Conservation (phyloP, 2,797 vertebrate species). For the Galaxias olidus region DNA sequence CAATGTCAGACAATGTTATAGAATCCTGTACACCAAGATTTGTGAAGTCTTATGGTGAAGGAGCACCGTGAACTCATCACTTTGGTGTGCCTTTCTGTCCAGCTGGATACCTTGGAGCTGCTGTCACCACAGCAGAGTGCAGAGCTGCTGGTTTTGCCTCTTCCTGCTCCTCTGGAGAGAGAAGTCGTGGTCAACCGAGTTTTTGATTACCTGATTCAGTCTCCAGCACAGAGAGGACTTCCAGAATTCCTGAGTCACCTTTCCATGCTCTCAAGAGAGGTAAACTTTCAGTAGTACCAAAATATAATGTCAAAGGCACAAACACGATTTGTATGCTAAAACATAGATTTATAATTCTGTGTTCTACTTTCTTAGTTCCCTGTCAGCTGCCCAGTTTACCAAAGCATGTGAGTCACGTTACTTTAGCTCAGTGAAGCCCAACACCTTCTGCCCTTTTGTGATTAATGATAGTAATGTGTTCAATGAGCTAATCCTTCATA, state of each 20-base stretch:
- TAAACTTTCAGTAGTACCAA: constrained; percentile 18
- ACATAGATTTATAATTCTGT: not conserved
- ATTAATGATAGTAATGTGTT: no score
- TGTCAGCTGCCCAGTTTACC: not conserved
- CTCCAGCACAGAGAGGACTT: constrained; percentile 23
- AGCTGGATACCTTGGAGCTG: constrained; percentile 58
- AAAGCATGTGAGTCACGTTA: no score
- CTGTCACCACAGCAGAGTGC: constrained; percentile 59
- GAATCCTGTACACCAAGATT: not conserved
- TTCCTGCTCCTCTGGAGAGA: constrained; percentile 34
- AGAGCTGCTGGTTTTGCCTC: constrained; percentile 52
- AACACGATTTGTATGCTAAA: no score
- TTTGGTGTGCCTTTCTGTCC: not conserved
- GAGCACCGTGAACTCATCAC: no score
- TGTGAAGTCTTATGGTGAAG: no score
- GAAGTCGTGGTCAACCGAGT: constrained; percentile 48
- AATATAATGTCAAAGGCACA: no score
- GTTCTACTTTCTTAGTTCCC: not conserved
- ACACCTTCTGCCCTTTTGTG: no score
- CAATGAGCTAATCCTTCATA: no score
- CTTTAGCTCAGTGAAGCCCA: no score
- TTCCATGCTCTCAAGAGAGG: constrained; percentile 17
- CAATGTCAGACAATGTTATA: not conserved
- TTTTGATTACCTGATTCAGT: constrained; percentile 53
- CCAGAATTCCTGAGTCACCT: constrained; percentile 49